phyloP scores from a whole-genome alignment of 2,113 vertebrate genomes.

The Physeter macrocephalus region DNA sequence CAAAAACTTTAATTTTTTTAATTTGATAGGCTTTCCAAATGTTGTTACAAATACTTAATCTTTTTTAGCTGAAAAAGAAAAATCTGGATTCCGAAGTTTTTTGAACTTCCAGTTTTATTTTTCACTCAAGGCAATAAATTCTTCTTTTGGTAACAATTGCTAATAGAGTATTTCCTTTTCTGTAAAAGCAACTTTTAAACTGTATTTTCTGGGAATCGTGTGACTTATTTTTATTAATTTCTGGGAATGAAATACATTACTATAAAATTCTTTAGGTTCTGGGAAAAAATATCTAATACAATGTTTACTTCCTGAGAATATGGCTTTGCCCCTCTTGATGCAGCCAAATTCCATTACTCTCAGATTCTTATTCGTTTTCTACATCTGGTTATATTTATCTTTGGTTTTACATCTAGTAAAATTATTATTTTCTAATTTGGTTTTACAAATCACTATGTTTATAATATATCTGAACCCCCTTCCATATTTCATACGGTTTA shows the following conservation, averaged over 20 bases:
- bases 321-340: background rate
- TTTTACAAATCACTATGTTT: constrained; percentile 47
- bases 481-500: background rate
- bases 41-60: constrained; percentile 15
- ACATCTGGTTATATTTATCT: constrained; percentile 52
- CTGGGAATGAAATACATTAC: constrained; percentile 41
- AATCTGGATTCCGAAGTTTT: constrained; percentile 13
- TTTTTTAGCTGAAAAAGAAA: constrained; percentile 54
- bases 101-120: constrained; percentile 37
- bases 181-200: constrained; percentile 50
- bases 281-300: constrained; percentile 54
- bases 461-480: background rate
- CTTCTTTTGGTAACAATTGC: constrained; percentile 59
- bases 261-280: constrained; percentile 64
- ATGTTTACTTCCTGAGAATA: constrained; percentile 43
- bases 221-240: constrained; percentile 72
- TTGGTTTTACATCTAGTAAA: constrained; percentile 31
- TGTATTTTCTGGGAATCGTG: constrained; percentile 65
- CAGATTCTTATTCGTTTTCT: constrained; percentile 7
- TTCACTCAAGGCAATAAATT: constrained; percentile 56
- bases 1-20: constrained; percentile 33
- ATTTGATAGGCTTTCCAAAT: constrained; percentile 5
- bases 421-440: constrained; percentile 40
- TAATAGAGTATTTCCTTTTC: constrained; percentile 70
- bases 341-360: constrained; percentile 27